These are phyloP conservation scores for Philotrypesis tridentata DNA, from an alignment of 1,140 invertebrate species.

Conservation along the genomic window DNA sequence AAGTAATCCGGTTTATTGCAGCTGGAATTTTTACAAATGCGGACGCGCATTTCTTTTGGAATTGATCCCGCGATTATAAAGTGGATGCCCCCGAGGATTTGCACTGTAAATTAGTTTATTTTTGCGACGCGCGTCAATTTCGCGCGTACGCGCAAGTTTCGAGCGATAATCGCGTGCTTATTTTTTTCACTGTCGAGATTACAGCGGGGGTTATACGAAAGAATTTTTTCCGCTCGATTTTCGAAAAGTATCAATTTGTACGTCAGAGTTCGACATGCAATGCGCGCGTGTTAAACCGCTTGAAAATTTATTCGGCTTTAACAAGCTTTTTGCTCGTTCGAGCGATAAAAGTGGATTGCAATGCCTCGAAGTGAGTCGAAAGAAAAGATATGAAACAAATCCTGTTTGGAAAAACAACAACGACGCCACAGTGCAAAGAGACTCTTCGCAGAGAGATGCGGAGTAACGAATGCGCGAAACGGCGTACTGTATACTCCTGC, in stretches of 20 bases:
- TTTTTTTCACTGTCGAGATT: too few relatives aligned
- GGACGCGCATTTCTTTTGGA: not conserved
- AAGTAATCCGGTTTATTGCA: constrained; percentile 35
- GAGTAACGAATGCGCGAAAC: constrained; percentile 1
- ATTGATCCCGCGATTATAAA: not conserved
- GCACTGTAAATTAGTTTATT: not conserved
- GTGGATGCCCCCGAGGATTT: not conserved
- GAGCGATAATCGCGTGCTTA: too few relatives aligned
- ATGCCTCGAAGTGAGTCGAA: too few relatives aligned
- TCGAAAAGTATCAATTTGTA: too few relatives aligned
- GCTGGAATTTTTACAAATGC: constrained; percentile 32
- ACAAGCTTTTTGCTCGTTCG: too few relatives aligned
- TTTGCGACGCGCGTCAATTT: too few relatives aligned
- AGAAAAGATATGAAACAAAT: constrained; percentile 28
- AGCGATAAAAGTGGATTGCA: too few relatives aligned
- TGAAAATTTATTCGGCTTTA: too few relatives aligned
- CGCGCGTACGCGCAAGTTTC: too few relatives aligned
- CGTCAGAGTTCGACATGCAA: too few relatives aligned
- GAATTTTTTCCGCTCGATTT: too few relatives aligned
- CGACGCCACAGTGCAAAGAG: not conserved
- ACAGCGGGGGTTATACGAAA: not conserved
- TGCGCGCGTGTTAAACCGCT: too few relatives aligned
- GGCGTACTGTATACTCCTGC: not conserved
- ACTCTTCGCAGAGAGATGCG: not conserved
- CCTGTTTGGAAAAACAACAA: constrained; percentile 15